Conservation (phyloP, 2,888 invertebrate genomes). For the Apantesis nais region DNA sequence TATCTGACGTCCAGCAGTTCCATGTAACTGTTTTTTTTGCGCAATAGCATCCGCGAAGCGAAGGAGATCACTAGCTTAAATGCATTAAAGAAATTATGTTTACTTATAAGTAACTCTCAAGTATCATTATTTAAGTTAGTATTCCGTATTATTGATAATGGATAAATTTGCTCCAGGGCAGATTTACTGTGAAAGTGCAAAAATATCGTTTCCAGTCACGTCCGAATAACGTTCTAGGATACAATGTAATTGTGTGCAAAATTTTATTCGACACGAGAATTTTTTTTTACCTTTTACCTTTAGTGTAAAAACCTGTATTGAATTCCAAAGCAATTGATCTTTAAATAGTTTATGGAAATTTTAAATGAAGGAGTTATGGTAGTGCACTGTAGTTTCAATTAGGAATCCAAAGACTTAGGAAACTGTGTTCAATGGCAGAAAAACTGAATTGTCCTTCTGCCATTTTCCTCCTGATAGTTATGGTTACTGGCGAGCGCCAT, state of each 20-base stretch:
- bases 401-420: no score
- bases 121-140: neutral
- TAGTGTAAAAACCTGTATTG: neutral
- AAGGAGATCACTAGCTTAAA: neutral
- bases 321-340: neutral
- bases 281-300: neutral
- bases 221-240: slow-evolving; percentile 5
- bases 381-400: no score
- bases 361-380: neutral
- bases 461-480: no score
- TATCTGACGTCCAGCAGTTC: no score
- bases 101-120: neutral
- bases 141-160: slow-evolving; percentile 6
- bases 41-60: no score
- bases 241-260: neutral
- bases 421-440: no score
- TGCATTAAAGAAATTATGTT: neutral
- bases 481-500: no score
- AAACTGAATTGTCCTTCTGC: no score
- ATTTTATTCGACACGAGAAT: neutral
- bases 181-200: slow-evolving; percentile 9
- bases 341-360: neutral
- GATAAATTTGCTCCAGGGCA: slow-evolving; percentile 7
- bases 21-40: no score
- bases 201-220: slow-evolving; percentile 17